phyloP scores from a whole-genome alignment of 2,888 invertebrate genomes.

The Sepiola atlantica region DNA sequence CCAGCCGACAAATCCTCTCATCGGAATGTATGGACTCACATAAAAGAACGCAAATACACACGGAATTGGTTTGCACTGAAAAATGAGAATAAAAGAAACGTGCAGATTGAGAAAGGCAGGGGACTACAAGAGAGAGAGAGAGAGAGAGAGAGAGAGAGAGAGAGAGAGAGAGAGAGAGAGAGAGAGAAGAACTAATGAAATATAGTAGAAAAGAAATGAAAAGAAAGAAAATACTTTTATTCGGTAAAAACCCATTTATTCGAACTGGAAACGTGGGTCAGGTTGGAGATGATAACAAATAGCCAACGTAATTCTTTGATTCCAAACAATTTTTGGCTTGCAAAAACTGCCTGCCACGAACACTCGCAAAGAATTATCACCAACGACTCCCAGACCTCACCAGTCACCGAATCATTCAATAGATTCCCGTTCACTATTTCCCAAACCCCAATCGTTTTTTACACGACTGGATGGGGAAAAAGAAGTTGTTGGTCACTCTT shows the following conservation, averaged over 20 bases:
- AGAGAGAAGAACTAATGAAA: not conserved
- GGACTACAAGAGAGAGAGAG: too few species aligned
- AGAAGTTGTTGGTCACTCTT: not conserved
- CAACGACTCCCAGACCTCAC: not conserved
- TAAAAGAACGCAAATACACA: too few species aligned
- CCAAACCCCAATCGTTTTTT: not conserved
- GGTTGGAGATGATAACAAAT: not conserved
- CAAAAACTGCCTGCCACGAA: not conserved
- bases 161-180: not conserved
- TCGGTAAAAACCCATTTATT: not conserved
- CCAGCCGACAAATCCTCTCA: too few species aligned
- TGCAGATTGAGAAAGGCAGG: too few species aligned
- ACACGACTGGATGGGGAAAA: not conserved
- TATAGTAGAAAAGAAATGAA: not conserved
- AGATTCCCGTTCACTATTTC: not conserved
- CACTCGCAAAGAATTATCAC: not conserved
- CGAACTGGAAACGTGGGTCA: not conserved
- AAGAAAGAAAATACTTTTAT: not conserved
- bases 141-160: not conserved
- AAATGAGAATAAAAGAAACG: too few species aligned
- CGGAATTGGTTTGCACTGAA: too few species aligned
- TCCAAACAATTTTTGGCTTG: not conserved
- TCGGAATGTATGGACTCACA: too few species aligned
- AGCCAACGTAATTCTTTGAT: not conserved
- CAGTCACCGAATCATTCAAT: not conserved